These are phyloP conservation scores for Pandemis heparana DNA, from an alignment of 2,888 invertebrate species.

Conservation along the genomic window DNA sequence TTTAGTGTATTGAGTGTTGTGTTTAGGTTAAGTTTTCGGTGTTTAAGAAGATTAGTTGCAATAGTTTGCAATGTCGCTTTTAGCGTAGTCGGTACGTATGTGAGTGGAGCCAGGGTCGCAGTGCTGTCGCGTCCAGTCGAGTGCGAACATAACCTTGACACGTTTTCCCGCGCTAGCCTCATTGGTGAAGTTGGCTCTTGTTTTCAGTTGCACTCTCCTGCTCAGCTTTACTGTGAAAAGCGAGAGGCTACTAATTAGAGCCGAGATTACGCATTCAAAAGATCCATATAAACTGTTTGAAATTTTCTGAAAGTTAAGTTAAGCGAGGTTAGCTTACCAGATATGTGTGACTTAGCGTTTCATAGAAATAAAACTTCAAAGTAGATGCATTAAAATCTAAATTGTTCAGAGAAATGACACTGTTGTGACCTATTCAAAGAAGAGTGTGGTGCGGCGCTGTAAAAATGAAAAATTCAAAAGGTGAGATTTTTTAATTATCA, in stretches of 20 bases:
- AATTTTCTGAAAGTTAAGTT: neutral
- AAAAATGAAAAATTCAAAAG: slow-evolving; percentile 72
- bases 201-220: slow-evolving; percentile 76
- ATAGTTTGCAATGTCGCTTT: slow-evolving; percentile 45
- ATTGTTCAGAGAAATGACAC: slow-evolving; percentile 55
- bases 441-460: slow-evolving; percentile 55
- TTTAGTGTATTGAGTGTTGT: slow-evolving; percentile 57
- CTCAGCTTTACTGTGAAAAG: slow-evolving; percentile 76
- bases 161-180: slow-evolving; percentile 77
- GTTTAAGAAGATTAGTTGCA: slow-evolving; percentile 48
- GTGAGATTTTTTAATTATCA: slow-evolving; percentile 54
- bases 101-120: slow-evolving; percentile 63
- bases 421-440: slow-evolving; percentile 62
- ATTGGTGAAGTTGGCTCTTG: slow-evolving; percentile 68
- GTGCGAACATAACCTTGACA: slow-evolving; percentile 81
- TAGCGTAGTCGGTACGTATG: slow-evolving; percentile 53
- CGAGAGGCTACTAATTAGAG: slow-evolving; percentile 66
- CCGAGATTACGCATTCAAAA: slow-evolving; percentile 36
- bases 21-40: slow-evolving; percentile 59
- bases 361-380: slow-evolving; percentile 9
- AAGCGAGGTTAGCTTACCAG: neutral
- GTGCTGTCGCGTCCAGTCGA: slow-evolving; percentile 71
- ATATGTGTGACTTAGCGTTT: slow-evolving; percentile 35
- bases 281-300: slow-evolving; percentile 5
- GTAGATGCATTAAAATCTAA: slow-evolving; percentile 17